Evolutionary conservation across 2,888 invertebrate species (phyloP), one percentile per base, ranked within the genome.

Genomic region (Drosophila subquinaria): DNA sequence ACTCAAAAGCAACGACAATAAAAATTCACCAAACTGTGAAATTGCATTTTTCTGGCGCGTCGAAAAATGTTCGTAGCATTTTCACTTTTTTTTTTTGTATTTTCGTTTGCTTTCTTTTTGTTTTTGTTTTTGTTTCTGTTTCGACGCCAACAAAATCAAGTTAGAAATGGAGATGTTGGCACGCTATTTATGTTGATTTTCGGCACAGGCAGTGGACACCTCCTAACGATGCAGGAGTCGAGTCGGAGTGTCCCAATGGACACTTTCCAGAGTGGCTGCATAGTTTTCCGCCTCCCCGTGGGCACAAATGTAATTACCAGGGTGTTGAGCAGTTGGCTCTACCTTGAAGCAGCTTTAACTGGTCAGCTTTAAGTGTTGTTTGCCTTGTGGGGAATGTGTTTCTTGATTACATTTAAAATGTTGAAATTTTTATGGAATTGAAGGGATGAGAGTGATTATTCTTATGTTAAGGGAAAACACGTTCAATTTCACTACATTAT

Each of bases 21-120:
- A 88, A 89, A 87, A 89, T 80, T 87, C 88, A 90, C 81, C 88
- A 89, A 90, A 88, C 88, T 90, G 88, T 88, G 89, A 88, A 88
- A 88, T 88, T 88, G 88, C 88, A 89, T 90, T 87, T 90, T 90
- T 88, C 81, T 85, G 86, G 89, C 88, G 83, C 83, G 83, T 69
- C 83, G 78, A 52, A 61, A 77, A 69, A 73, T 59, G 48, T 64
- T 52, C 65, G 48, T 69, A 53, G 63, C 55, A 35, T 40, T 55
- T 70, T 69, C 61, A 36, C 55, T 59, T 48, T 47, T 27, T 27
- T 27, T 53, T 43, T 27, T 35, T 17, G 17, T 56, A 23, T 60
- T 59, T 57, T 57, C 47, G 27, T 20, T 53, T 53, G 9, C 52
- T 66, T 15, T 50, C 51, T 3, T 20, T 20, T 20, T 20, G 20